A percentile compares a stretch with the other conserved stretches of the same genome.
Evolutionary conservation across 2,888 invertebrate genomes (phyloP).

Genomic region (Scaeva pyrastri): DNA sequence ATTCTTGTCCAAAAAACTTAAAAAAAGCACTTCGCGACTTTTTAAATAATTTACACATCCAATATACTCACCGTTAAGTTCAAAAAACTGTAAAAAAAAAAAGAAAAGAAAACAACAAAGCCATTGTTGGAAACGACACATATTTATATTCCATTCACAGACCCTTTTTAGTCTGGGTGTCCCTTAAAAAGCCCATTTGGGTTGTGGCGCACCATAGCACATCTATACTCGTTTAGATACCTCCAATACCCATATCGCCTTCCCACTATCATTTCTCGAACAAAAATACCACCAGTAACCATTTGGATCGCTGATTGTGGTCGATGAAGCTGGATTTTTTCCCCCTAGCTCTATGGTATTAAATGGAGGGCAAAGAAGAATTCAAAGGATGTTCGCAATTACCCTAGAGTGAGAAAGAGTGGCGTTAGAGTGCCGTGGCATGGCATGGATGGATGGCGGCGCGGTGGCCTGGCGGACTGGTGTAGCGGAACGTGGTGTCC

Average conservation of each 20-base stretch:
- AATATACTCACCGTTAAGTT: not conserved
- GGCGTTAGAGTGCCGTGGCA: not conserved
- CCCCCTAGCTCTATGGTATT: not conserved
- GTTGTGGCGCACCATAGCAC: not conserved
- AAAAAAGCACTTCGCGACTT: too few species aligned
- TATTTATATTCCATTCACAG: constrained; percentile 50
- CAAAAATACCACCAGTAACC: constrained; percentile 20
- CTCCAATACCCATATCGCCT: not conserved
- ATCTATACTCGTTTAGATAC: not conserved
- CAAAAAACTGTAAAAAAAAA: not conserved
- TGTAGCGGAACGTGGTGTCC: not conserved
- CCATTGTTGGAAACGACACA: constrained; percentile 33
- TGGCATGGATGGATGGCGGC: too few species aligned
- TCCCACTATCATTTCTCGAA: not conserved
- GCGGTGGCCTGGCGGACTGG: too few species aligned
- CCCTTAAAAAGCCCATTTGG: constrained; percentile 18
- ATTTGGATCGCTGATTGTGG: constrained; percentile 34
- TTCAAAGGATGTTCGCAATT: constrained; percentile 33
- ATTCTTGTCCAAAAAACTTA: too few species aligned
- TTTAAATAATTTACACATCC: too few species aligned
- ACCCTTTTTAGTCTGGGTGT: not conserved
- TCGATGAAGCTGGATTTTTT: not conserved
- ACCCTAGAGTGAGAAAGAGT: not conserved
- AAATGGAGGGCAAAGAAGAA: constrained; percentile 6
- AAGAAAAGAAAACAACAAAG: not conserved